Base-by-base conservation (phyloP, 2,113 vertebrate species). In the Dissostichus mawsoni region DNA sequence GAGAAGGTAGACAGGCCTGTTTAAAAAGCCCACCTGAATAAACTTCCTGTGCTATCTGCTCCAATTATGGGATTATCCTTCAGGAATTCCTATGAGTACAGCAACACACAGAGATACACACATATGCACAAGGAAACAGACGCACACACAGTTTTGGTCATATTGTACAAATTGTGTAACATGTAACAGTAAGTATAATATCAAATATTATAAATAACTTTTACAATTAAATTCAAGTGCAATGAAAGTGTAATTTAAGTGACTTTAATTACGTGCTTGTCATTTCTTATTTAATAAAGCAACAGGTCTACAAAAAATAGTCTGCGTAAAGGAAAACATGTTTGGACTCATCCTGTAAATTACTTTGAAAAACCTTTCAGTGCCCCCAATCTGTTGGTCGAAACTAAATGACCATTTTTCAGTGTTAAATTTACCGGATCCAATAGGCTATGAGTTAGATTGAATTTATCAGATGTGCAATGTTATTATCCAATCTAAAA, bases 41-140 rank as follows among this genome's bases (percentile, higher is more conserved):
- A 92, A 92, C 91, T 92, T 92, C 91, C 89, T 89, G 82, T 82
- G 69, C 79, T 91, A 87, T 91, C 92, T 92, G 84, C 87, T 76
- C 83, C 90, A 88, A 94, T 93, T 92, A 93, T 89, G 85, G 87
- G 92, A 92, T 92, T 90, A 90, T 87, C 81, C 85, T 84, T 83
- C 59, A 89, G 89, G 92, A 92, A 94, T 93, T 90, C 73, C 67
- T 78, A 83, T 68, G 78, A 82, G 59, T 51, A 58, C 61, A 69
- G 55, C 72, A 79, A 85, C 67, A 87, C 75, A 52, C 64, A 51
- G 41, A 76, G 33, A 84, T 50, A 76, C 82, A 72, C 76, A 74
- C 33, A 50, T 29, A 25, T 50, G 41, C 25, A 69, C 70, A 82
- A 41, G 79, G 57, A 48, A 59, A 52, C 71, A 47, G 18, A 61